phyloP scores from a whole-genome alignment of 2,113 vertebrate genomes.

The Coptodon bakossiorum region DNA sequence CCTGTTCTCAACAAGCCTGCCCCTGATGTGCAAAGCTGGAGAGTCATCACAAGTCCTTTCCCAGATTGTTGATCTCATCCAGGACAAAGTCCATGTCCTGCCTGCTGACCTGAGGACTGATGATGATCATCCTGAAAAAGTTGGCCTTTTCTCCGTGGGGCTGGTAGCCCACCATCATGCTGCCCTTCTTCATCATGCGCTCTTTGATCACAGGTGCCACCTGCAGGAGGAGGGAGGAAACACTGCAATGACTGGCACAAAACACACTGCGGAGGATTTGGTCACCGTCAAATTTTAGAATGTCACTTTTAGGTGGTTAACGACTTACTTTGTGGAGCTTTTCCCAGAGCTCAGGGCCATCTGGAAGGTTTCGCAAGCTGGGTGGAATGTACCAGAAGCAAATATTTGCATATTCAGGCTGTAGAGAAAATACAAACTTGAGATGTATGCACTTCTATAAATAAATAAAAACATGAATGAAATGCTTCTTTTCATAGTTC shows the following conservation, averaged over 20 bases:
- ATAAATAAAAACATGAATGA: background rate
- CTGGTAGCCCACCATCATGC: slow-evolving; percentile 83
- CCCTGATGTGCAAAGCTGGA: background rate
- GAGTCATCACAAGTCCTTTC: slow-evolving; percentile 75
- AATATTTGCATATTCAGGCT: slow-evolving; percentile 76
- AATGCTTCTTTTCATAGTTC: background rate
- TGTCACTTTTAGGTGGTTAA: no score
- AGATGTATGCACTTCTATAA: background rate
- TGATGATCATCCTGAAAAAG: slow-evolving; percentile 84
- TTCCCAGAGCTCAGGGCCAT: slow-evolving; percentile 59
- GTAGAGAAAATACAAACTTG: background rate
- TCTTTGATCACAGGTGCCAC: slow-evolving; percentile 83
- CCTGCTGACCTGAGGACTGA: slow-evolving; percentile 76
- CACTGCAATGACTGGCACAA: background rate
- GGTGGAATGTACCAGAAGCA: slow-evolving; percentile 89
- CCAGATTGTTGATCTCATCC: slow-evolving; percentile 78
- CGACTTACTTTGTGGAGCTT: slow-evolving; percentile 45
- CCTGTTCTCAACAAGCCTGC: background rate
- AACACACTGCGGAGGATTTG: background rate
- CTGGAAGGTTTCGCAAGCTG: slow-evolving; percentile 73
- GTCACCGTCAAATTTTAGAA: background rate
- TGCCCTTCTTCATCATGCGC: slow-evolving; percentile 82
- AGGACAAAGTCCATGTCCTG: slow-evolving; percentile 82
- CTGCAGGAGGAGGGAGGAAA: slow-evolving; percentile 35
- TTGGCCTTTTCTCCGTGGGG: slow-evolving; percentile 76